These are phyloP conservation scores for Agrilus cyanescens DNA, from an alignment of 2,888 invertebrate species.

Conservation along the genomic window DNA sequence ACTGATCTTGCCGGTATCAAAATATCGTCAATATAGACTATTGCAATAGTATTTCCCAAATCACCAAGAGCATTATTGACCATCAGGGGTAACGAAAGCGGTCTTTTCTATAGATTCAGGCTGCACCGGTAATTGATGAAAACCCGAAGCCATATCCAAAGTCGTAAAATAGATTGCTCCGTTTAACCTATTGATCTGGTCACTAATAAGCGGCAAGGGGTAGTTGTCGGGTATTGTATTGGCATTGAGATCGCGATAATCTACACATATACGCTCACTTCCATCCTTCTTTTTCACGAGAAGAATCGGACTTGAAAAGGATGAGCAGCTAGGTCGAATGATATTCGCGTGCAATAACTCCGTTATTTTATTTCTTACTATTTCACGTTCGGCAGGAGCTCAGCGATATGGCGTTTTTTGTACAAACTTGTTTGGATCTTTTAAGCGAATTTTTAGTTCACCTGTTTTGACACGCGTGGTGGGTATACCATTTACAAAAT, in stretches of 20 bases:
- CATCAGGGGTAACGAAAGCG: no score
- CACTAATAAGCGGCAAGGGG: not conserved
- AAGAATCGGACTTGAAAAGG: not conserved
- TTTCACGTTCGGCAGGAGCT: not conserved
- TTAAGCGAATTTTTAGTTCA: no score
- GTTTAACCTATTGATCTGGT: not conserved
- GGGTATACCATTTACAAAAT: no score
- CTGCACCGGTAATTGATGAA: conserved; percentile 6
- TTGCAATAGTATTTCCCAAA: no score
- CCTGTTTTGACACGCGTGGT: no score
- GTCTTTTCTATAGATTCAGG: conserved; percentile 8
- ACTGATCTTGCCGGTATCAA: no score
- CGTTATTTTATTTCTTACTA: not conserved
- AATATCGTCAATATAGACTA: no score
- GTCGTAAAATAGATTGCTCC: conserved; percentile 5
- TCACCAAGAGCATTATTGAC: conserved; percentile 10
- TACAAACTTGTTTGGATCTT: no score
- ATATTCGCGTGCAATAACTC: not conserved
- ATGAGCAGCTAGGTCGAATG: not conserved
- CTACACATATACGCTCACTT: not conserved
- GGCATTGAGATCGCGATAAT: not conserved
- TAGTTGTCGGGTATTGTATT: not conserved
- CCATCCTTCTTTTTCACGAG: conserved; percentile 1
- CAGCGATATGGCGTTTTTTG: not conserved
- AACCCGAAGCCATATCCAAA: conserved; percentile 12